A percentile compares a stretch with the other conserved stretches of the same genome.
Conservation (phyloP, 2,797 vertebrate species). For the Australoheros facetus region DNA sequence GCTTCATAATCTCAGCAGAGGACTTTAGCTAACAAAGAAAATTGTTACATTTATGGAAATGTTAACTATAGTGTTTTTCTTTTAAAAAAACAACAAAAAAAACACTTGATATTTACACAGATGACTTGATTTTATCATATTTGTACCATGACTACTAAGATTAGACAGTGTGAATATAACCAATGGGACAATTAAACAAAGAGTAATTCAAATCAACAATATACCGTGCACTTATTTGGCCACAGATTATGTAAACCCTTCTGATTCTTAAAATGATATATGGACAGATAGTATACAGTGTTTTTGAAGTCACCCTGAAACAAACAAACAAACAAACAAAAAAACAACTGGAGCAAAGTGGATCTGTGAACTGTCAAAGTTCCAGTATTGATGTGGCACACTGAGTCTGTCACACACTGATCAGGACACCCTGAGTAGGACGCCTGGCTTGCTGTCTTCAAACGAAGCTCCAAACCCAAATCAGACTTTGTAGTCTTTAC, state of each 20-base stretch:
- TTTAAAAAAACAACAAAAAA: too few relatives aligned
- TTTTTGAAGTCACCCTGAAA: conserved; percentile 11
- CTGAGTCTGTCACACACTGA: conserved; percentile 43
- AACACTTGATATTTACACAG: too few relatives aligned
- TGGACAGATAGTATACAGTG: neutral
- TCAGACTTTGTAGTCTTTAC: conserved; percentile 41
- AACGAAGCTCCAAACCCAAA: conserved; percentile 57
- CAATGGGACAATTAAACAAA: too few relatives aligned
- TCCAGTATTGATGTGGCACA: conserved; percentile 50
- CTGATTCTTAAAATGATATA: neutral
- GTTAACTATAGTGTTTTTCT: too few relatives aligned
- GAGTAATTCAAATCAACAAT: too few relatives aligned
- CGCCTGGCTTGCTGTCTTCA: conserved; percentile 39
- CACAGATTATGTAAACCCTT: neutral
- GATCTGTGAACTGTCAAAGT: conserved; percentile 51
- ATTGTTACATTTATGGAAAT: neutral
- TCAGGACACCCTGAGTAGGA: conserved; percentile 50
- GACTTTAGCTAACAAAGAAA: neutral
- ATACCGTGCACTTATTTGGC: too few relatives aligned
- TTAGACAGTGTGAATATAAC: too few relatives aligned
- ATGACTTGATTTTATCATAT: too few relatives aligned
- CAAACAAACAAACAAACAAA: neutral
- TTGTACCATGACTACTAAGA: too few relatives aligned
- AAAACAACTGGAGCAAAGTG: neutral
- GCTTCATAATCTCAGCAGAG: neutral